phyloP scores from a whole-genome alignment of 1,140 invertebrate species.

The Aphaenogaster rudis region DNA sequence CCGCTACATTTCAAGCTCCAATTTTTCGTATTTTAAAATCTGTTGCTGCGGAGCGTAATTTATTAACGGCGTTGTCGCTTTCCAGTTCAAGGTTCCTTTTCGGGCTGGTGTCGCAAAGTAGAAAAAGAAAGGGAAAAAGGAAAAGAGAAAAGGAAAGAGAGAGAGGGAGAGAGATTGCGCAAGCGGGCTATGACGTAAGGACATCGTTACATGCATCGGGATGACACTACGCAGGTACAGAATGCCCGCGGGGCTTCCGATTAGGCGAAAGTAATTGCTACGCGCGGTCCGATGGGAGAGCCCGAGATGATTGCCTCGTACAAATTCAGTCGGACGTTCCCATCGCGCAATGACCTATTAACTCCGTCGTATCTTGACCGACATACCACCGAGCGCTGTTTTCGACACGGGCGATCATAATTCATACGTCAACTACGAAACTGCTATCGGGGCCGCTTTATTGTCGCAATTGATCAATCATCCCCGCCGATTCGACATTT shows the following conservation, averaged over 20 bases:
- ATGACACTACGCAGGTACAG: constrained; percentile 47
- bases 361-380: constrained; percentile 35
- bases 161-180: constrained; percentile 23
- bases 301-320: constrained; percentile 48
- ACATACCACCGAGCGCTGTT: constrained; percentile 9
- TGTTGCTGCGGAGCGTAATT: background rate
- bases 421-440: background rate
- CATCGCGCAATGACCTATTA: constrained; percentile 61
- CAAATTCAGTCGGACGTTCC: constrained; percentile 52
- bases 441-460: constrained; percentile 5
- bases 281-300: constrained; percentile 10
- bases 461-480: constrained; percentile 47
- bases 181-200: constrained; percentile 60
- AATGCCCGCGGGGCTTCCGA: constrained; percentile 53
- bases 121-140: constrained; percentile 50
- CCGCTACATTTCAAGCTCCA: background rate
- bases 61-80: constrained; percentile 27
- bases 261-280: constrained; percentile 70
- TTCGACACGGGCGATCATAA: constrained; percentile 41
- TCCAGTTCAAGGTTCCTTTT: constrained; percentile 43
- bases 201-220: background rate
- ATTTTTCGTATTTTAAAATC: background rate
- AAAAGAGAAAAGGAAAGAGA: background rate
- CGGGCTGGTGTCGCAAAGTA: background rate
- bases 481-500: constrained; percentile 20